Percentiles rank a stretch among this genome's conserved stretches.
phyloP scores from a whole-genome alignment of 2,113 vertebrate genomes.

The Gobiocypris rarus region DNA sequence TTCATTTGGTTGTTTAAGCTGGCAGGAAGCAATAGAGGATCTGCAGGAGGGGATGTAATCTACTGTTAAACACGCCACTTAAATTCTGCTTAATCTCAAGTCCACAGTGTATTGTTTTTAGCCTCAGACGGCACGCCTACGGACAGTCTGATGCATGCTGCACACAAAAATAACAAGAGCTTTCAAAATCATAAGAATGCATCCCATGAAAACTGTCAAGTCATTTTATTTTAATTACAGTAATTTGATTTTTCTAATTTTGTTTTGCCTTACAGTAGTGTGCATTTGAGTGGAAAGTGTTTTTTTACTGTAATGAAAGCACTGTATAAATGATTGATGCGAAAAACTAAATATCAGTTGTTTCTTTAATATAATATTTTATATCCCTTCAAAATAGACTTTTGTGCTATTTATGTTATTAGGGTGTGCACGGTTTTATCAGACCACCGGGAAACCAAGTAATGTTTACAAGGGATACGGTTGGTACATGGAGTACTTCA shows the following conservation, averaged over 20 bases:
- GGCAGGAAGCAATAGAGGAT: background rate
- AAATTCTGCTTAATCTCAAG: slow-evolving; percentile 6
- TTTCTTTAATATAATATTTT: too few relatives aligned
- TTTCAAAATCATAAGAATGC: background rate
- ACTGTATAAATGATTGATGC: too few relatives aligned
- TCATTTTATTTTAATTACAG: background rate
- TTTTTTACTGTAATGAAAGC: too few relatives aligned
- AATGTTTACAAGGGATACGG: background rate
- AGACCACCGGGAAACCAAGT: background rate
- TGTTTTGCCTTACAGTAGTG: too few relatives aligned
- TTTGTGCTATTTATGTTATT: too few relatives aligned
- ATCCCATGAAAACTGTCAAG: background rate
- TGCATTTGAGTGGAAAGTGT: too few relatives aligned
- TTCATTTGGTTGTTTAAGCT: slow-evolving; percentile 2
- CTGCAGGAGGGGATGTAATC: slow-evolving; percentile 7
- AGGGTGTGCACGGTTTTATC: background rate
- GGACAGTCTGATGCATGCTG: slow-evolving; percentile 1
- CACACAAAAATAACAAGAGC: slow-evolving; percentile 8
- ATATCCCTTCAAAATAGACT: too few relatives aligned
- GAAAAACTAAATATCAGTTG: too few relatives aligned
- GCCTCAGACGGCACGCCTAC: slow-evolving; percentile 25
- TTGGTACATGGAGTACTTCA: background rate
- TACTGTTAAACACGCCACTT: background rate
- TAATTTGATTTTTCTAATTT: too few relatives aligned
- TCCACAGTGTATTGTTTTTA: background rate